These are phyloP conservation scores for Pionites leucogaster DNA, from an alignment of 2,113 vertebrate genomes.

Conservation along the genomic window DNA sequence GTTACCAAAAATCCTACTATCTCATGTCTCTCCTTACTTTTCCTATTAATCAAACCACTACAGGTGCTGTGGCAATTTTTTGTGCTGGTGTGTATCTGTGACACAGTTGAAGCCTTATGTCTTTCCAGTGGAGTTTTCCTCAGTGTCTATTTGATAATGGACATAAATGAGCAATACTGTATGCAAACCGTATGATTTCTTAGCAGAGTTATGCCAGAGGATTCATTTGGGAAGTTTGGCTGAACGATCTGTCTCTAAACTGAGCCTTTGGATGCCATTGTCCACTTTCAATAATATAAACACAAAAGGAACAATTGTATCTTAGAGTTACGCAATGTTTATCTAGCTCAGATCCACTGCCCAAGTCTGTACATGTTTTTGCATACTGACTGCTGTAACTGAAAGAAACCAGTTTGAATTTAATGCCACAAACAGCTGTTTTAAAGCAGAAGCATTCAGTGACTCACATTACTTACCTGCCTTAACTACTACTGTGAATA, in stretches of 20 bases:
- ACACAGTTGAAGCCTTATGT: fast-evolving
- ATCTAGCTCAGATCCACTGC: background rate
- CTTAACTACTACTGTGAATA: background rate
- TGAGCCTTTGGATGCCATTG: background rate
- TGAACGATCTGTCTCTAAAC: conserved; percentile 15
- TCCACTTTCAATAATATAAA: conserved; percentile 1
- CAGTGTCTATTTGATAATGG: background rate
- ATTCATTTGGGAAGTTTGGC: background rate
- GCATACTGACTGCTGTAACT: background rate
- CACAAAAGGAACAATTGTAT: background rate
- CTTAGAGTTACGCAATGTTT: background rate
- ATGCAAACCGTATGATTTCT: background rate
- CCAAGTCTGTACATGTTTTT: background rate
- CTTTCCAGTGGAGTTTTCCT: background rate
- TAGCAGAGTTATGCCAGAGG: background rate
- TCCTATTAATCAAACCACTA: background rate
- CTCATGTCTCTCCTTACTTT: background rate
- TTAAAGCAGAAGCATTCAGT: background rate
- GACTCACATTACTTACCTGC: background rate
- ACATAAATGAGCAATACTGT: background rate
- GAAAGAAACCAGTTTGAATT: background rate
- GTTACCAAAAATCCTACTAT: background rate
- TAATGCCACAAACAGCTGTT: background rate
- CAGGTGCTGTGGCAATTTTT: background rate
- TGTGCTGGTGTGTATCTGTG: background rate